A percentile compares a stretch with the other conserved stretches of the same genome.
Conservation (phyloP, 2,797 vertebrate genomes). For the Apogon hyalosoma region DNA sequence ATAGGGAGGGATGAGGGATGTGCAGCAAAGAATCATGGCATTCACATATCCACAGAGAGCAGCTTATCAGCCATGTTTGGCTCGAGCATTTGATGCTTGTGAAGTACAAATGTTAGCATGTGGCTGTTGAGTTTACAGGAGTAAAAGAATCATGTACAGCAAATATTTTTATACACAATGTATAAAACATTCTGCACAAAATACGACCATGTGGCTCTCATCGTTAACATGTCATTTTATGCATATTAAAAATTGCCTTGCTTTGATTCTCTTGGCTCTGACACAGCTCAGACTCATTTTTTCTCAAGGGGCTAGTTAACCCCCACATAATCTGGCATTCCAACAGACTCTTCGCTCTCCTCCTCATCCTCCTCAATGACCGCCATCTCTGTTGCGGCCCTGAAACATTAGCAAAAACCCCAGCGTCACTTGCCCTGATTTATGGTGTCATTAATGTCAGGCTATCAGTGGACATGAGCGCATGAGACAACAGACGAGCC, state of each 20-base stretch:
- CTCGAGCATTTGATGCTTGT: conserved; percentile 68
- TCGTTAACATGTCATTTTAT: conserved; percentile 43
- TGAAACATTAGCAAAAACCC: conserved; percentile 93
- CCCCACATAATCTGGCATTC: conserved; percentile 79
- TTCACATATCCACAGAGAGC: conserved; percentile 73
- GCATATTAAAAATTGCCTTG: conserved; percentile 48
- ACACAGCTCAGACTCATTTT: conserved; percentile 50
- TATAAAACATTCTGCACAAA: conserved; percentile 38
- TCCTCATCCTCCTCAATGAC: conserved; percentile 77
- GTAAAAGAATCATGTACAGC: conserved; percentile 24
- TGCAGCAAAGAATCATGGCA: conserved; percentile 64
- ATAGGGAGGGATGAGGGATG: conserved; percentile 72
- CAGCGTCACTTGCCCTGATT: conserved; percentile 94
- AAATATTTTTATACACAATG: conserved; percentile 21
- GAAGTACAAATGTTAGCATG: conserved; percentile 66
- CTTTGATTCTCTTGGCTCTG: conserved; percentile 55
- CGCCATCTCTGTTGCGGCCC: conserved; percentile 73
- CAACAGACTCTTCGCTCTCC: conserved; percentile 67
- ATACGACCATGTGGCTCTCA: conserved; percentile 31
- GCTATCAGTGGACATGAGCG: conserved; percentile 98
- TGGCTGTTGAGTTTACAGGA: conserved; percentile 42
- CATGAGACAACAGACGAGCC: conserved; percentile 96
- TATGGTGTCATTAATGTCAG: conserved; percentile 99
- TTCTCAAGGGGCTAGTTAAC: conserved; percentile 74
- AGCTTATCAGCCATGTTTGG: conserved; percentile 76